Conservation (phyloP, 2,888 invertebrate species). For the Bimastos eiseni region DNA sequence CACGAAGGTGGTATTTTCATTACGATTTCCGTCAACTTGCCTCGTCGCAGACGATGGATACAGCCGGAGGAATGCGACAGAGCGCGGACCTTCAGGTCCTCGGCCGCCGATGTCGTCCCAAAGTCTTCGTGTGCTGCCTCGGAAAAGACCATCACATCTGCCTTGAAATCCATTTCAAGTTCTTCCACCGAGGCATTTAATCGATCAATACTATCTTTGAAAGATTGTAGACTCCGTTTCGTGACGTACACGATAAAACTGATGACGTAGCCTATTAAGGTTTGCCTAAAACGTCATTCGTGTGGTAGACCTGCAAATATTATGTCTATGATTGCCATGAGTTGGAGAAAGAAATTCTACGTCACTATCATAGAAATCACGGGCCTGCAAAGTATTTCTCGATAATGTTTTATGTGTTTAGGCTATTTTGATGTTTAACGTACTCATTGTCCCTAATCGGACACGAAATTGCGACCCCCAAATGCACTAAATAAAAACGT, state of each 20-base stretch:
- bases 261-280: background rate
- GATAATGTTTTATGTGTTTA: too few relatives aligned
- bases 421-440: too few relatives aligned
- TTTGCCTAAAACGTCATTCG: too few relatives aligned
- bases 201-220: background rate
- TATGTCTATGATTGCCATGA: too few relatives aligned
- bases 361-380: too few relatives aligned
- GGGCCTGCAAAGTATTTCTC: too few relatives aligned
- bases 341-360: too few relatives aligned
- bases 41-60: background rate
- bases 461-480: too few relatives aligned
- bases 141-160: constrained; percentile 14
- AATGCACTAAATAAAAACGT: too few relatives aligned
- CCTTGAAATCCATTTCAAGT: background rate
- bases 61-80: constrained; percentile 13
- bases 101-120: background rate
- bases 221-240: background rate
- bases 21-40: background rate
- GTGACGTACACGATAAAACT: background rate
- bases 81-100: background rate
- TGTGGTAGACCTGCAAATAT: too few relatives aligned
- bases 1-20: background rate
- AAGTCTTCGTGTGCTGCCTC: constrained; percentile 17
- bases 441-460: too few relatives aligned
- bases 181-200: background rate